Evolutionary conservation across 2,797 vertebrate genomes (phyloP).

Genomic region (Decapterus maruadsi): DNA sequence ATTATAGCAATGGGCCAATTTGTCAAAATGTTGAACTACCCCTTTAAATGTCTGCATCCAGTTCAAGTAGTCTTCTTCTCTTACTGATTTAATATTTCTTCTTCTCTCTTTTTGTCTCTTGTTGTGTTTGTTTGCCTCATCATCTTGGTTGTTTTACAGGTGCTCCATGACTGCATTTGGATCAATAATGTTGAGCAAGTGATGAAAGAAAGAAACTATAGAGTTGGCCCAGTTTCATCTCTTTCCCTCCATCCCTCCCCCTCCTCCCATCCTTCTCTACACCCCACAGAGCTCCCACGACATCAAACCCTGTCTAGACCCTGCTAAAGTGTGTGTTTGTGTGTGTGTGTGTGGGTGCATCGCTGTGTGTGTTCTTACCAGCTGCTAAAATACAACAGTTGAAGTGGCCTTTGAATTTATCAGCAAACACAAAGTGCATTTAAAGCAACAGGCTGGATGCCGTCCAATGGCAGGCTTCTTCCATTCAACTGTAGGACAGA

Average conservation of each 20-base stretch:
- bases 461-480: constrained; percentile 3
- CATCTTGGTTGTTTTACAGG: too few species aligned
- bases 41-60: too few species aligned
- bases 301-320: constrained; percentile 66
- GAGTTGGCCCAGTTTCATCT: too few species aligned
- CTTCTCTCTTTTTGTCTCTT: too few species aligned
- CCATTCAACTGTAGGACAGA: neutral
- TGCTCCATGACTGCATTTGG: too few species aligned
- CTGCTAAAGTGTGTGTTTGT: constrained; percentile 27
- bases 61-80: too few species aligned
- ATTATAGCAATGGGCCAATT: too few species aligned
- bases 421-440: constrained; percentile 46
- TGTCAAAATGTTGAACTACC: too few species aligned
- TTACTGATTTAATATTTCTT: too few species aligned
- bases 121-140: too few species aligned
- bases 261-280: constrained; percentile 7
- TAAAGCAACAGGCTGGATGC: constrained; percentile 14
- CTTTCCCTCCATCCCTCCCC: neutral
- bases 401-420: constrained; percentile 56
- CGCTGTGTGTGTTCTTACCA: constrained; percentile 57
- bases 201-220: too few species aligned
- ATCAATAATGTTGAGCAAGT: too few species aligned
- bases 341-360: constrained; percentile 18
- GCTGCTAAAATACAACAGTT: constrained; percentile 73
- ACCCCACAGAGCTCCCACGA: constrained; percentile 77